A percentile compares a stretch with the other conserved stretches of the same genome.
phyloP scores from a whole-genome alignment of 2,888 invertebrate species.

The Hanleya hanleyi region DNA sequence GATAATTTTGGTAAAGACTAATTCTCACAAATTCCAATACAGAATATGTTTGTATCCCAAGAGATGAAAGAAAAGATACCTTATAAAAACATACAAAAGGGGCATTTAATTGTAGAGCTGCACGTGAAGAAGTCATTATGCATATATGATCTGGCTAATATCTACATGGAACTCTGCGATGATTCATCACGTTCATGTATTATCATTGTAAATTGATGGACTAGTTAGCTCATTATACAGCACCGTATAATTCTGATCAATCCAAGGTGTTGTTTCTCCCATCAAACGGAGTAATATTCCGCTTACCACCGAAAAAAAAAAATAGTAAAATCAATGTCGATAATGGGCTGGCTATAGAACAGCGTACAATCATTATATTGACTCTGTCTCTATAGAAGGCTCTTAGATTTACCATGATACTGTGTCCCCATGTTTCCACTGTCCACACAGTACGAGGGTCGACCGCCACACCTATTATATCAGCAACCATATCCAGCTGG shows the following conservation, averaged over 20 bases:
- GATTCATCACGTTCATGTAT: no score
- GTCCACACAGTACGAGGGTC: not conserved
- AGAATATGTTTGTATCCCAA: no score
- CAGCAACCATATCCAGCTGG: not conserved
- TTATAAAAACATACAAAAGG: no score
- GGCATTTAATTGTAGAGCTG: no score
- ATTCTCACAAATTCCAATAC: no score
- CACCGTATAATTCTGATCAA: slow-evolving; percentile 2
- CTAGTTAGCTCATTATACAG: no score
- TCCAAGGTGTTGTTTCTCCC: not conserved
- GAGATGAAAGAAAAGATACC: no score
- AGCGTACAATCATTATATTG: not conserved
- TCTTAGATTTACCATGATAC: not conserved
- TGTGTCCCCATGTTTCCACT: not conserved
- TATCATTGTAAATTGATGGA: no score
- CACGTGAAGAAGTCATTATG: no score
- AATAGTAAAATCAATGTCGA: not conserved
- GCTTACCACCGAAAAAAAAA: not conserved
- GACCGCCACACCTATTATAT: not conserved
- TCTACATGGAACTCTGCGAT: no score
- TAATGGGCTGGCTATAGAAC: not conserved
- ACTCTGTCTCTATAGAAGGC: not conserved
- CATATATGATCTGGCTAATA: no score
- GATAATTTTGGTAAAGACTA: no score
- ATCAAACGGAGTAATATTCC: not conserved